A percentile compares a stretch with the other conserved stretches of the same genome.
phyloP scores from a whole-genome alignment of 2,113 vertebrate genomes.

The Hystrix brachyura region DNA sequence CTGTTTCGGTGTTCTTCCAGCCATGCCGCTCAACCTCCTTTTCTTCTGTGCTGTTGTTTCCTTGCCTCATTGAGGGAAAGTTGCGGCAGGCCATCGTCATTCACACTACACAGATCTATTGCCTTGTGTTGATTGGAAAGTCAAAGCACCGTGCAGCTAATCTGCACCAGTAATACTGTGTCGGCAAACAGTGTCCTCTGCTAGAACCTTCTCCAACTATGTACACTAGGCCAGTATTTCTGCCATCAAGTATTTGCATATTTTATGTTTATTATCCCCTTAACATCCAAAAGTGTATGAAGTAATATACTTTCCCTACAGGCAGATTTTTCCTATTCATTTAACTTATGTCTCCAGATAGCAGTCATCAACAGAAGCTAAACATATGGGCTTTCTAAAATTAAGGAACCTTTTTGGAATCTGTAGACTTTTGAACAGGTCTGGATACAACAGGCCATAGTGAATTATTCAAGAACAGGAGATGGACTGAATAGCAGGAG shows the following conservation, averaged over 20 bases:
- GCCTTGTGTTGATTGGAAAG: background rate
- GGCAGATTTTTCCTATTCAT: conserved; percentile 65
- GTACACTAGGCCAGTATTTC: conserved; percentile 55
- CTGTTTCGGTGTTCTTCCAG: background rate
- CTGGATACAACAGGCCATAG: conserved; percentile 28
- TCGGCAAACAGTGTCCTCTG: conserved; percentile 15
- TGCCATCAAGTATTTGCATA: conserved; percentile 42
- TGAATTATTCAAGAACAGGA: conserved; percentile 68
- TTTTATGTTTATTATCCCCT: conserved; percentile 38
- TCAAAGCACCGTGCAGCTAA: background rate
- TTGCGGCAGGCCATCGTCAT: background rate
- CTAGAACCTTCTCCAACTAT: conserved; percentile 5
- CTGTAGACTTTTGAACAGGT: conserved; percentile 37
- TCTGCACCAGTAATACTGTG: background rate
- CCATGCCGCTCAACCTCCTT: background rate
- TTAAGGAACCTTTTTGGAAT: conserved; percentile 63
- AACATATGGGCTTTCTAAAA: conserved; percentile 71
- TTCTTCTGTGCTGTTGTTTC: background rate
- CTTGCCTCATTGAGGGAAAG: background rate
- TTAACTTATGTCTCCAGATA: conserved; percentile 60
- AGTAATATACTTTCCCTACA: conserved; percentile 52
- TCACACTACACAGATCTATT: background rate
- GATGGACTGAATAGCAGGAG: background rate
- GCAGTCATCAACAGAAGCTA: conserved; percentile 72
- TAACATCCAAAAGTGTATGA: conserved; percentile 63